Conservation (phyloP, 2,797 vertebrate species). For the Clarias laeviceps region DNA sequence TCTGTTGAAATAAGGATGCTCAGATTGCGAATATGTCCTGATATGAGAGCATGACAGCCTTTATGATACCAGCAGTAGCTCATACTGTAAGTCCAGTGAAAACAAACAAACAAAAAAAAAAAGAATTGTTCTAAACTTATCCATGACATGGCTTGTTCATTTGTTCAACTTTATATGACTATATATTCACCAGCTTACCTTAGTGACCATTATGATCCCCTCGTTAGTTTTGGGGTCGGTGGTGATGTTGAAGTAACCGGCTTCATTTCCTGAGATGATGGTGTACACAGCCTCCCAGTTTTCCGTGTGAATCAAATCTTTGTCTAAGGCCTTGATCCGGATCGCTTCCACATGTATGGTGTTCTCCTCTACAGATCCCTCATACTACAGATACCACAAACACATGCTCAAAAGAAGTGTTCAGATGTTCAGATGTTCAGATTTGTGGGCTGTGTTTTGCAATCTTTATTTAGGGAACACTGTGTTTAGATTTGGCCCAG, state of each 20-base stretch:
- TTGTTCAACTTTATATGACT: no score
- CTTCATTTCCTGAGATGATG: constrained; percentile 90
- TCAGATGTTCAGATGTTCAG: neutral
- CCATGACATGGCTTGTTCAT: no score
- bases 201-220: constrained; percentile 82
- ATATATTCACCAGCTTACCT: constrained; percentile 74
- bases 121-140: no score
- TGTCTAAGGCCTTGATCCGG: constrained; percentile 82
- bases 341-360: constrained; percentile 77
- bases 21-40: no score
- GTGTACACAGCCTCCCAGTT: constrained; percentile 86
- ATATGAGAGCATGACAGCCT: no score
- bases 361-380: constrained; percentile 84
- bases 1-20: no score
- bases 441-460: neutral
- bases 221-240: constrained; percentile 87
- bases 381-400: constrained; percentile 76
- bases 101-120: no score
- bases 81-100: no score
- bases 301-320: constrained; percentile 81
- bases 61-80: no score
- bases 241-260: constrained; percentile 83
- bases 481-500: neutral
- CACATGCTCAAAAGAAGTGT: neutral
- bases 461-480: neutral